Evolutionary conservation across 2,113 vertebrate species (phyloP), one percentile per base, ranked within the genome.

Genomic region (Rhadina sibilatrix): DNA sequence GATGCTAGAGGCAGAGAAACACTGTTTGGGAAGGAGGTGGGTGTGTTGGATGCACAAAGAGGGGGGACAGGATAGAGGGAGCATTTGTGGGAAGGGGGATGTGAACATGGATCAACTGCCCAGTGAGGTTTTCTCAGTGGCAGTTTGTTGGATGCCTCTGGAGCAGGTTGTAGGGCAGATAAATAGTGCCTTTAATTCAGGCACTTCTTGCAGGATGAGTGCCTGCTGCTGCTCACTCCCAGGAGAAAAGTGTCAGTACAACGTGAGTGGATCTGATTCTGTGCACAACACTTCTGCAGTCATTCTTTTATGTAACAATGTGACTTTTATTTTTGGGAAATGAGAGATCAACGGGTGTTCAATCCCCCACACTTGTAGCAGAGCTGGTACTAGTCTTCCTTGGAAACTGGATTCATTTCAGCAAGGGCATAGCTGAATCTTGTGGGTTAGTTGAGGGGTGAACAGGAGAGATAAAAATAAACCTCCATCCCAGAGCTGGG

Each of bases 291-390:
- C 42, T 91, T 88, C 81, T 89, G 80, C 87, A 91, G 61, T 90
- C 89, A 81, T 91, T 95, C 90, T 92, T 94, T 94, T 96, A 91
- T 95, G 94, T 95, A 96, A 96, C 80, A 79, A 84, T 79, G 68
- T 89, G 81, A 94, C 81, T 92, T 96, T 89, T 91, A 89, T 89
- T 97, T 95, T 96, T 85, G 69, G 83, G 90, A 96, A 80, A 77
- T 1, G 47, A 17, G 8, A 85, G 83, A 93, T 96, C 80, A 83
- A 59, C 10, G 83, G 52, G 77, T 89, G 80, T 76, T 95, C 60
- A 83, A 18, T 81, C 85, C 89, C 87, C 83, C 84, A 86, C 91
- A 54, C 60, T 85, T 33, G 1, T 61, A 74, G n/a, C 76, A 83
- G 76, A 86, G 64, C 66, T 86, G 68, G 25, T 91, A 59, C 52